These are phyloP conservation scores for Myripristis jacobus DNA, from an alignment of 2,797 vertebrate species.

Conservation along the genomic window DNA sequence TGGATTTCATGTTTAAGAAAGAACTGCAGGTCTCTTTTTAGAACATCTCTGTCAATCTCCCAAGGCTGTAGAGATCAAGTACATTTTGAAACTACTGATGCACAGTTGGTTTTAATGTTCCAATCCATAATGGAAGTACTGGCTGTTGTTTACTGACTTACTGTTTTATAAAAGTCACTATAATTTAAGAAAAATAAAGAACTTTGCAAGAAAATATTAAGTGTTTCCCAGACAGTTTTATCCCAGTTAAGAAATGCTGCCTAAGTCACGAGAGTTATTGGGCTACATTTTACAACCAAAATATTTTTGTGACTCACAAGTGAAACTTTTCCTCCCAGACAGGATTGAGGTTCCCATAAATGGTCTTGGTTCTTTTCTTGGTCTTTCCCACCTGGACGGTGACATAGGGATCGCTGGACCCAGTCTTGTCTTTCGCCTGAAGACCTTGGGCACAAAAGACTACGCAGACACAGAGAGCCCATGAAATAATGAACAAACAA, in stretches of 20 bases:
- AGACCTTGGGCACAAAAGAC: conserved; percentile 97
- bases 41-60: no score
- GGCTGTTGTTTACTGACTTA: no score
- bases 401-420: conserved; percentile 98
- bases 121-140: no score
- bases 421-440: conserved; percentile 98
- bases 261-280: no score
- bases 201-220: neutral
- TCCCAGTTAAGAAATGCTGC: no score
- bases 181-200: neutral
- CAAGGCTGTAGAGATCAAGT: no score
- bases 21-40: no score
- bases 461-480: conserved; percentile 69
- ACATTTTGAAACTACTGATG: no score
- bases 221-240: neutral
- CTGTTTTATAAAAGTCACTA: neutral
- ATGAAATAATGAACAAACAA: neutral
- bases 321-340: conserved; percentile 99
- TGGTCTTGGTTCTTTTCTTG: conserved; percentile 98
- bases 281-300: neutral
- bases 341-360: conserved; percentile 98
- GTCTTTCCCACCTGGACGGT: conserved; percentile 99
- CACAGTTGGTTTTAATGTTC: no score
- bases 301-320: conserved; percentile 88
- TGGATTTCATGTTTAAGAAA: no score